These are phyloP conservation scores for Enteromius viviparus DNA, from an alignment of 2,797 vertebrate genomes.

Conservation along the genomic window DNA sequence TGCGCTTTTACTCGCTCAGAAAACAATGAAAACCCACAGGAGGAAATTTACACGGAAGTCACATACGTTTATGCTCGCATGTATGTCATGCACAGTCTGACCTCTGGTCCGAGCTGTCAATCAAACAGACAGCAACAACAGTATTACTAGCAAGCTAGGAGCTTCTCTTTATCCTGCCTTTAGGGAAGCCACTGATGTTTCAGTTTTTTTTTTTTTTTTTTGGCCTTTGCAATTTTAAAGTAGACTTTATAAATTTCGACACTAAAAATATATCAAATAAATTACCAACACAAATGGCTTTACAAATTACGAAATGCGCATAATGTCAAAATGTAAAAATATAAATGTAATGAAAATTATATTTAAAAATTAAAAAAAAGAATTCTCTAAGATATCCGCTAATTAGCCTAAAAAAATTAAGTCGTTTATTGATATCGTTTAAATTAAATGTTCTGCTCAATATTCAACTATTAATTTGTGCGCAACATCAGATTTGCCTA, in stretches of 20 bases:
- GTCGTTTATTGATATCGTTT: not conserved
- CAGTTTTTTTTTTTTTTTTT: not conserved
- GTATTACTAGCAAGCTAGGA: slow-evolving; percentile 4
- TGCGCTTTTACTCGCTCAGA: slow-evolving; percentile 63
- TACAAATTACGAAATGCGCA: not conserved
- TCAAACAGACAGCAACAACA: slow-evolving; percentile 39
- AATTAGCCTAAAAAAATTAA: not conserved
- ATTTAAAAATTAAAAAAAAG: not conserved
- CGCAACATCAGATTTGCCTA: no score
- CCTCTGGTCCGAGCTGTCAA: slow-evolving; percentile 37
- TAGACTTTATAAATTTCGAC: not conserved
- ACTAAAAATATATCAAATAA: not conserved
- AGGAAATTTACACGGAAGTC: slow-evolving; percentile 62
- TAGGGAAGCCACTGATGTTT: slow-evolving; percentile 9
- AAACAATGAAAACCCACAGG: slow-evolving; percentile 18
- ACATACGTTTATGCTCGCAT: slow-evolving; percentile 32
- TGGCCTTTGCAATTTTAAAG: not conserved
- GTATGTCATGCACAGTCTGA: slow-evolving; percentile 22
- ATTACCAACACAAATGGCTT: not conserved
- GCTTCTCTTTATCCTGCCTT: slow-evolving; percentile 11
- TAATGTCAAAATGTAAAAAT: not conserved
- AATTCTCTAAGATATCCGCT: not conserved
- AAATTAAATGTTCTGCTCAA: not conserved
- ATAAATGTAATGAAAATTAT: not conserved
- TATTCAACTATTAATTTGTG: not conserved